Base-by-base conservation (phyloP, 2,797 vertebrate genomes). In the Propithecus deckenii region DNA sequence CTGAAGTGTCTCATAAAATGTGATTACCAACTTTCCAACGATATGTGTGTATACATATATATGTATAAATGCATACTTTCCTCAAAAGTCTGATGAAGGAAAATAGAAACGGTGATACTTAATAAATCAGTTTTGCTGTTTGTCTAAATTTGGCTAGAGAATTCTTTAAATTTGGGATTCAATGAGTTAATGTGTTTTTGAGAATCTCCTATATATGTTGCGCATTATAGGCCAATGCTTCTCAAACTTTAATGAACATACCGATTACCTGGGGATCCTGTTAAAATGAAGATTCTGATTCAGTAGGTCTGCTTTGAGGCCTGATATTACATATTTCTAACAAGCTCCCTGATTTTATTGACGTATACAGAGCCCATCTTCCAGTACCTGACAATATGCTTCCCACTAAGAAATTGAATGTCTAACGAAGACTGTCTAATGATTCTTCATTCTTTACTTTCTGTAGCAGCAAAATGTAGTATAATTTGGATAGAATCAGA, bases 241-340 rank as follows among this genome's bases (percentile, higher is more conserved):
- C 20, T 93, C 41, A 92, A 59, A 91, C 22, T 78, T 84, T 52
- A 88, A 65, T 50, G 22, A 76, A 75, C 74, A 32, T 61, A 65
- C 0, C 6, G 28, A 81, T 84, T 90, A 80, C 55, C n/a, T 81
- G 23, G 59, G 17, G 17, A 63, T 50, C 10, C 67, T 86, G 25
- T 93, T 91, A 86, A 95, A 92, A 91, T 75, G 52, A 86, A 94
- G 28, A 67, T 81, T 92, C 74, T 79, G 8, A 92, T 48, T 94
- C 35, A 46, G 14, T 81, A 55, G 15, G 15, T 80, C 72, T 92
- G 38, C 41, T 5, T 15, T 72, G 28, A 97, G 43, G 72, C 52
- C n/a, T 8, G 12, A 41, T 22, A 67, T 35, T 80, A 50, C n/a
- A 85, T 43, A 74, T 61, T 95, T 94, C 52, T 93, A 67, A 43